Conservation (phyloP, 1,140 invertebrate genomes). For the Caenorhabditis remanei region DNA sequence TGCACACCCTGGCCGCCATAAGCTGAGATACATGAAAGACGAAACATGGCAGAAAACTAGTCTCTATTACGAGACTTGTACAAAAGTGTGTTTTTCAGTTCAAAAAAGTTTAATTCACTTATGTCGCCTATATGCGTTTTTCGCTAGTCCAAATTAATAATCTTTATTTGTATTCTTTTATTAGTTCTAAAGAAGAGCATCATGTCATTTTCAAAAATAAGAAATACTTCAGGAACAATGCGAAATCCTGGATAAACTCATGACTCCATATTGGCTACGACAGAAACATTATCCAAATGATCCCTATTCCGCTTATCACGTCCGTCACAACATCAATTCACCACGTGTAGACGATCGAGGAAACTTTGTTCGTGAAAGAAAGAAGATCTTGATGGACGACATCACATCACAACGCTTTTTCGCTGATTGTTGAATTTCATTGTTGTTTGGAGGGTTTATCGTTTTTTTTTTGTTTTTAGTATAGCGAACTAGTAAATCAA, state of each 20-base stretch:
- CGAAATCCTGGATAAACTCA: conserved; percentile 76
- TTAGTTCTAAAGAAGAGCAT: too few relatives aligned
- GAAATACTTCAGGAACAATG: conserved; percentile 68
- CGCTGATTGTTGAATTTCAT: conserved; percentile 30
- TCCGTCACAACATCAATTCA: conserved; percentile 72
- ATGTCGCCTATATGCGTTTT: background rate
- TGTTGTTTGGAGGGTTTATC: background rate
- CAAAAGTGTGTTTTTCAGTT: conserved; percentile 64
- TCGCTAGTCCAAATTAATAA: too few relatives aligned
- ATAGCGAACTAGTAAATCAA: background rate
- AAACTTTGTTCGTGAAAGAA: conserved; percentile 71
- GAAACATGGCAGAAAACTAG: conserved; percentile 69
- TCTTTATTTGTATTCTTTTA: too few relatives aligned
- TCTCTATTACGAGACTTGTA: conserved; percentile 75
- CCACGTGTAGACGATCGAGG: conserved; percentile 74
- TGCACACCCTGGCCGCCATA: conserved; percentile 69
- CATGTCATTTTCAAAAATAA: background rate
- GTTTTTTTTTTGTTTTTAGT: conserved; percentile 32
- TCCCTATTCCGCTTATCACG: conserved; percentile 74
- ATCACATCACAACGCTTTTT: conserved; percentile 70
- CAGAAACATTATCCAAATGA: conserved; percentile 75
- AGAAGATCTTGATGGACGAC: conserved; percentile 75
- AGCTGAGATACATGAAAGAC: conserved; percentile 72
- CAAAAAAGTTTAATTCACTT: background rate
- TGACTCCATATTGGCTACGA: conserved; percentile 77